Conservation (phyloP, 2,888 invertebrate genomes). For the Plebejus melissa region DNA sequence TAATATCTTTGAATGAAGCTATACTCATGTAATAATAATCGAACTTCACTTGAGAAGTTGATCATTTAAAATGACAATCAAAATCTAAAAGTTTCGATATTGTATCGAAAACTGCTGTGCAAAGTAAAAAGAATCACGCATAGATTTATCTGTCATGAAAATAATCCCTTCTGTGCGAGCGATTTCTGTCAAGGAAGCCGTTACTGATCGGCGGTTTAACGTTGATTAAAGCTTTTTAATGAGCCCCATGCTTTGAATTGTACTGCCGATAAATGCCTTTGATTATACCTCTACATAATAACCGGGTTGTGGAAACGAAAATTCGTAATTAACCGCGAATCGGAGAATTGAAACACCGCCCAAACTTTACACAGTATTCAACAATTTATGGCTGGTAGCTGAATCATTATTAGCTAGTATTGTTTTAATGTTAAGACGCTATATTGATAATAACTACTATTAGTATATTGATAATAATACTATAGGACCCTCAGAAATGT, state of each 20-base stretch:
- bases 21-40: no score
- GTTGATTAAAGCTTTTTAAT: conserved; percentile 25
- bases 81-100: no score
- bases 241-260: conserved; percentile 19
- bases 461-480: no score
- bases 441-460: no score
- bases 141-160: background rate
- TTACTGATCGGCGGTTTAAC: conserved; percentile 1
- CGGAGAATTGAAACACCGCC: background rate
- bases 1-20: no score
- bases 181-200: background rate
- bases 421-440: background rate
- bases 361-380: background rate
- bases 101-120: background rate
- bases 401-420: conserved; percentile 3
- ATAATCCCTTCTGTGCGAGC: background rate
- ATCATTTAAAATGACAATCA: no score
- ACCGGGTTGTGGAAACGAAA: conserved; percentile 15
- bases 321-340: conserved; percentile 15
- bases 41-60: no score
- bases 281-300: conserved; percentile 10
- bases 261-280: conserved; percentile 6
- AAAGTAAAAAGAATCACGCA: background rate
- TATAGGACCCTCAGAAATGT: no score
- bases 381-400: background rate